These are phyloP conservation scores for Dromiciops gliroides DNA, from an alignment of 2,113 vertebrate genomes.

Conservation along the genomic window DNA sequence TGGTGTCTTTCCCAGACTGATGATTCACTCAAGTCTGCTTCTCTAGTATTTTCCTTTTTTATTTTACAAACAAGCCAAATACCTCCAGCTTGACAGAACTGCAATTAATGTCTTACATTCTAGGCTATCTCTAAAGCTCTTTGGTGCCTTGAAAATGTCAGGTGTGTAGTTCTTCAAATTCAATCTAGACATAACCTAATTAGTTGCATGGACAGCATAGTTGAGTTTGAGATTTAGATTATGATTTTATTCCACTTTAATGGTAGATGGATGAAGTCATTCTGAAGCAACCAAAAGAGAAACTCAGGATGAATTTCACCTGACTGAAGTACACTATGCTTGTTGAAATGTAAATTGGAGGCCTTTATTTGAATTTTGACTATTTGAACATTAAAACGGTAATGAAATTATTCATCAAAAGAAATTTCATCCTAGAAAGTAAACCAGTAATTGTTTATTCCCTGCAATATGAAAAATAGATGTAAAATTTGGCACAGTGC, in stretches of 20 bases:
- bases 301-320: neutral
- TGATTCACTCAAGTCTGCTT: conserved; percentile 8
- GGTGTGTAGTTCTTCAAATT: conserved; percentile 41
- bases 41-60: conserved; percentile 8
- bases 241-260: conserved; percentile 22
- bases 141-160: conserved; percentile 60
- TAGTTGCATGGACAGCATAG: neutral
- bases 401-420: conserved; percentile 30
- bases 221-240: conserved; percentile 14
- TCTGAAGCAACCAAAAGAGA: conserved; percentile 20
- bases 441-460: neutral
- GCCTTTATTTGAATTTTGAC: neutral
- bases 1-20: neutral
- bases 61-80: conserved; percentile 53
- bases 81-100: conserved; percentile 35
- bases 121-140: conserved; percentile 31
- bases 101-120: conserved; percentile 55
- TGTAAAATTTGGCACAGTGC: neutral
- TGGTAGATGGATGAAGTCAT: conserved; percentile 32
- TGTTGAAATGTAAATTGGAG: neutral
- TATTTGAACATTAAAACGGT: conserved; percentile 19
- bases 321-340: neutral
- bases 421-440: neutral
- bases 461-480: neutral
- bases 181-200: conserved; percentile 19